A percentile compares a stretch with the other conserved stretches of the same genome.
Conservation (phyloP, 2,113 vertebrate genomes). For the Platycercus adscitus region DNA sequence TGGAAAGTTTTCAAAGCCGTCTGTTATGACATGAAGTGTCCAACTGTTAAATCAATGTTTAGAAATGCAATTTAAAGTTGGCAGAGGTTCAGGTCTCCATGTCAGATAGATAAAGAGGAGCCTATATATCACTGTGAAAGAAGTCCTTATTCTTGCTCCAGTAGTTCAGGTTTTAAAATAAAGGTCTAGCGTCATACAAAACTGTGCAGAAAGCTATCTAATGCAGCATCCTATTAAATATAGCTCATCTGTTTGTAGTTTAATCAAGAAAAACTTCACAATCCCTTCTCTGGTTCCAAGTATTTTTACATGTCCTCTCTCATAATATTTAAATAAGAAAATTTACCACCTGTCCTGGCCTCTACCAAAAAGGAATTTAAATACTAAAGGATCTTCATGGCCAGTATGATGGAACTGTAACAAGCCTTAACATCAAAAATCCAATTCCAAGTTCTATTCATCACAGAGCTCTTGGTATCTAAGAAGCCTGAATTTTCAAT, state of each 20-base stretch:
- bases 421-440: neutral
- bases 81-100: slow-evolving; percentile 55
- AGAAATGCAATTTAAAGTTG: slow-evolving; percentile 73
- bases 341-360: neutral
- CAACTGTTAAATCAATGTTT: slow-evolving; percentile 72
- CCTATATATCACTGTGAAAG: slow-evolving; percentile 10
- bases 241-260: neutral
- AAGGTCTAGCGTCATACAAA: neutral
- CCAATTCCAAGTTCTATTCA: neutral
- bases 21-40: slow-evolving; percentile 71
- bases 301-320: neutral
- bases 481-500: neutral
- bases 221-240: neutral
- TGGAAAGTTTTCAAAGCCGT: slow-evolving; percentile 65
- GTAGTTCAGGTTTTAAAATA: neutral
- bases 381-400: neutral
- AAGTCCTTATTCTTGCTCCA: slow-evolving; percentile 1
- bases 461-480: neutral
- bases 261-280: neutral
- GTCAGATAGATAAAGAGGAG: slow-evolving; percentile 68
- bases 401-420: neutral
- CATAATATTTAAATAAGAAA: neutral
- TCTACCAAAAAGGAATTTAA: neutral
- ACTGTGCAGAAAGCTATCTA: neutral
- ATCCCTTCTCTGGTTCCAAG: neutral